These are phyloP conservation scores for Ophonus ardosiacus DNA, from an alignment of 2,888 invertebrate species.

Conservation along the genomic window DNA sequence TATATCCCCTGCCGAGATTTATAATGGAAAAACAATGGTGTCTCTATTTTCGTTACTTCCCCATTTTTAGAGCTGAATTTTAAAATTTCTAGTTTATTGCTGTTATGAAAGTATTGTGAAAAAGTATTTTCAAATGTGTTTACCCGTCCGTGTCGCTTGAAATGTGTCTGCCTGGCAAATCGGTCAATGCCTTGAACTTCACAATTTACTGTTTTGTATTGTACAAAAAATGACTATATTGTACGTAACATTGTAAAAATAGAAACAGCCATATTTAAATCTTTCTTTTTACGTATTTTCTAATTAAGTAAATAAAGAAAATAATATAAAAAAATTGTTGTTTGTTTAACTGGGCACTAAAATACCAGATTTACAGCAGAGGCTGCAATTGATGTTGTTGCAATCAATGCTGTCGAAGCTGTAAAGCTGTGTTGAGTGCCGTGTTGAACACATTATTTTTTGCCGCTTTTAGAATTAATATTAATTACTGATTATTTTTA, in stretches of 20 bases:
- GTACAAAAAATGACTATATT: neutral
- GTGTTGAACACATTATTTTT: too few species aligned
- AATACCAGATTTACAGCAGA: too few species aligned
- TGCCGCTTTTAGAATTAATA: too few species aligned
- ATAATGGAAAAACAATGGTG: neutral
- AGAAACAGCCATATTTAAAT: neutral
- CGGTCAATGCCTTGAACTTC: constrained; percentile 29
- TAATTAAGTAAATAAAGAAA: neutral
- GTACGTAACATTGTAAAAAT: neutral
- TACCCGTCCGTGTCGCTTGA: neutral
- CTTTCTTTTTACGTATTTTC: neutral
- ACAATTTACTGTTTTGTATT: neutral
- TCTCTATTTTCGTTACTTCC: neutral
- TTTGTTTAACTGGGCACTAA: too few species aligned
- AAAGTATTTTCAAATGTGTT: constrained; percentile 6
- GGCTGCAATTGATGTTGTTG: too few species aligned
- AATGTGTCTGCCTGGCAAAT: neutral
- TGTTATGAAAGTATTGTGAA: neutral
- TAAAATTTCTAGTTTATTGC: constrained; percentile 17
- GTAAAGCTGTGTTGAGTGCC: too few species aligned
- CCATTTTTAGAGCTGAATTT: constrained; percentile 9
- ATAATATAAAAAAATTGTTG: too few species aligned
- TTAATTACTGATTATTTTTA: too few species aligned
- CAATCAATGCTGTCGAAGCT: too few species aligned
- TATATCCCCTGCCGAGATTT: neutral